A percentile compares a stretch with the other conserved stretches of the same genome.
Evolutionary conservation across 2,888 invertebrate genomes (phyloP).

Genomic region (Yponomeuta evonymella): DNA sequence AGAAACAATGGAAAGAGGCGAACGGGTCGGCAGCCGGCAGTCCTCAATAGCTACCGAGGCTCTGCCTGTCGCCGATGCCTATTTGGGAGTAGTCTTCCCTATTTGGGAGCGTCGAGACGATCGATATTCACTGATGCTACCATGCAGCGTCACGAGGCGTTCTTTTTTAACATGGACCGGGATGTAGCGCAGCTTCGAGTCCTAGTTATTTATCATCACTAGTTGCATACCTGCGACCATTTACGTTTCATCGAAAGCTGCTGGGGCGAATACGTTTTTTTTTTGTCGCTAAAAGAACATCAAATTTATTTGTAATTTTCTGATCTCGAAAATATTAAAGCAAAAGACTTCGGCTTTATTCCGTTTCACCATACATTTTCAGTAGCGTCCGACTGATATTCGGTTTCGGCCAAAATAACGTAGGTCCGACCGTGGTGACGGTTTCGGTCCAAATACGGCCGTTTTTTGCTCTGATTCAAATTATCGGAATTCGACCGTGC

Average conservation of each 20-base stretch:
- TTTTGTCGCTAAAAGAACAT: too few relatives aligned
- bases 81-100: slow-evolving; percentile 65
- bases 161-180: not conserved
- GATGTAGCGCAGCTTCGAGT: not conserved
- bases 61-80: slow-evolving; percentile 51
- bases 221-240: not conserved
- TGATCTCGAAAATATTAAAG: not conserved
- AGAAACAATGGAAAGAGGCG: slow-evolving; percentile 65
- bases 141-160: slow-evolving; percentile 28
- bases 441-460: too few relatives aligned
- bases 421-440: too few relatives aligned
- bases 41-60: slow-evolving; percentile 40
- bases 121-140: slow-evolving; percentile 52
- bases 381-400: too few relatives aligned
- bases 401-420: too few relatives aligned
- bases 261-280: not conserved
- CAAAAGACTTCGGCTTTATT: too few relatives aligned
- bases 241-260: not conserved
- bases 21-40: slow-evolving; percentile 25
- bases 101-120: slow-evolving; percentile 67
- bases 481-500: too few relatives aligned
- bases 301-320: not conserved
- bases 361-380: too few relatives aligned
- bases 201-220: not conserved
- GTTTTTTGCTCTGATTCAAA: too few relatives aligned